A percentile compares a stretch with the other conserved stretches of the same genome.
Conservation (phyloP, 1,140 invertebrate genomes). For the Formica exsecta region DNA sequence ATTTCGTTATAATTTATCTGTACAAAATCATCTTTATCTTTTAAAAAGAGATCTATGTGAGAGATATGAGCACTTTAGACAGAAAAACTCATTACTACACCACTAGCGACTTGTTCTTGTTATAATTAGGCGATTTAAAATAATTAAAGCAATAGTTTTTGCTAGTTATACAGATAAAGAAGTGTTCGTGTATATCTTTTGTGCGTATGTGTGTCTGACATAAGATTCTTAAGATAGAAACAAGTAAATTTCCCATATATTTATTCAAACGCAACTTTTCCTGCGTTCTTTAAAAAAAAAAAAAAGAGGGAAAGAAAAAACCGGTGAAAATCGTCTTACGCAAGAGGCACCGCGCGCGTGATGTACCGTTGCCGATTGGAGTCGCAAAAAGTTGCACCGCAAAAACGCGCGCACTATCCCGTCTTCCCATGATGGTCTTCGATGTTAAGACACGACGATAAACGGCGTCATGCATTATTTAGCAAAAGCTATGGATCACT, state of each 20-base stretch:
- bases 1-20: neutral
- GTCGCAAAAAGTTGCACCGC: constrained; percentile 44
- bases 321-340: constrained; percentile 62
- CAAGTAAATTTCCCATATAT: neutral
- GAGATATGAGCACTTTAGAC: neutral
- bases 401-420: constrained; percentile 57
- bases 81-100: neutral
- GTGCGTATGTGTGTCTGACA: too few species aligned
- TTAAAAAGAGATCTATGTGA: neutral
- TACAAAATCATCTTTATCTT: neutral
- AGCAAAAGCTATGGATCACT: constrained; percentile 77
- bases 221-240: constrained; percentile 13
- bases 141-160: neutral
- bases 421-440: constrained; percentile 39
- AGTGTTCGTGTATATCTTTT: neutral
- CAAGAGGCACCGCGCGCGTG: constrained; percentile 42
- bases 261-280: constrained; percentile 58
- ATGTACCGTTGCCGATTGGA: constrained; percentile 48
- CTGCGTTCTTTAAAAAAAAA: constrained; percentile 53
- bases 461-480: constrained; percentile 81
- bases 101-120: neutral
- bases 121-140: neutral
- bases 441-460: constrained; percentile 39
- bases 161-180: neutral
- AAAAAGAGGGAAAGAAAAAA: constrained; percentile 69